phyloP scores from a whole-genome alignment of 2,113 vertebrate genomes.

The Phycodurus eques region DNA sequence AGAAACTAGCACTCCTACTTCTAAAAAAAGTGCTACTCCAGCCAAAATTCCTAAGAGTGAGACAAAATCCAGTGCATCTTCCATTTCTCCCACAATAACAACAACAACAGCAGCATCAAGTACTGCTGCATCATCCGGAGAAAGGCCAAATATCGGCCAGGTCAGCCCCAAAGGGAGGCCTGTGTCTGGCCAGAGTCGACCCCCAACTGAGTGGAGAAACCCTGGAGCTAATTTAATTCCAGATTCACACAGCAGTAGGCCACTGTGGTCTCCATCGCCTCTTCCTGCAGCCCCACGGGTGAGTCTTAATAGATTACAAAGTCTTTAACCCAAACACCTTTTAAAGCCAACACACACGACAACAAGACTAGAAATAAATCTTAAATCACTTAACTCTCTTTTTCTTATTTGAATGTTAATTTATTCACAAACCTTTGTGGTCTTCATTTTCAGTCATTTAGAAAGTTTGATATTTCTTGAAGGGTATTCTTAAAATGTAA shows the following conservation, averaged over 20 bases:
- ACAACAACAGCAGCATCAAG: slow-evolving; percentile 12
- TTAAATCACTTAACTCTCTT: not conserved
- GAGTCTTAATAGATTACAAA: slow-evolving; percentile 40
- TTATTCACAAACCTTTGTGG: slow-evolving; percentile 6
- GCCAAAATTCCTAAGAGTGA: slow-evolving; percentile 5
- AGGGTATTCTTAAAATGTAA: slow-evolving; percentile 26
- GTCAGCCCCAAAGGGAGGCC: slow-evolving; percentile 42
- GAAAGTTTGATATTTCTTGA: slow-evolving; percentile 18
- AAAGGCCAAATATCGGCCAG: slow-evolving; percentile 13
- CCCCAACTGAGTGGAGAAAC: slow-evolving; percentile 58
- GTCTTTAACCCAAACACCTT: slow-evolving; percentile 3
- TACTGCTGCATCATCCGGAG: slow-evolving; percentile 26
- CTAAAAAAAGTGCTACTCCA: slow-evolving; percentile 6
- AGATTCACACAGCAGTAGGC: slow-evolving; percentile 62
- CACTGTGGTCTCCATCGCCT: slow-evolving; percentile 22
- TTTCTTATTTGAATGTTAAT: slow-evolving; percentile 12
- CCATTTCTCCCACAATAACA: slow-evolving; percentile 14
- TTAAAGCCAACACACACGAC: not conserved
- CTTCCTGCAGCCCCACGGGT: slow-evolving; percentile 52
- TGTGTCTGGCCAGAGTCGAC: slow-evolving; percentile 43
- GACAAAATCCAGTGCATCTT: slow-evolving; percentile 4
- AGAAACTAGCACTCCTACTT: slow-evolving; percentile 14
- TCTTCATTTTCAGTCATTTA: slow-evolving; percentile 23
- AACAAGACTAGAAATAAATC: slow-evolving; percentile 2
- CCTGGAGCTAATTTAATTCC: slow-evolving; percentile 75